Conservation (phyloP, 2,113 vertebrate genomes). For the Gopherus evgoodei region DNA sequence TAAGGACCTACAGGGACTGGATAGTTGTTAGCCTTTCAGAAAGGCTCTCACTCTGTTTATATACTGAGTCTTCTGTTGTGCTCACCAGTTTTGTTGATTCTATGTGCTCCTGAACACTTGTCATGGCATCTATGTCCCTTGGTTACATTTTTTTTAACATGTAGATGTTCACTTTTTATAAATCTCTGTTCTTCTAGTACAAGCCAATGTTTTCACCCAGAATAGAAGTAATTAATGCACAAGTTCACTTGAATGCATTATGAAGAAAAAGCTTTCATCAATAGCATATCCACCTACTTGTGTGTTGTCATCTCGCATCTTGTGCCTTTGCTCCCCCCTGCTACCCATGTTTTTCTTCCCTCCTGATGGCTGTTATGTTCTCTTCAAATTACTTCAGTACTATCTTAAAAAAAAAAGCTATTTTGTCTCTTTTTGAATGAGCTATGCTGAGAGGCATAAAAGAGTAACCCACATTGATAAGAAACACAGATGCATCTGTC, state of each 20-base stretch:
- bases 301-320: background rate
- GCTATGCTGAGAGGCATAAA: background rate
- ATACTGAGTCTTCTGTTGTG: background rate
- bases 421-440: slow-evolving; percentile 40
- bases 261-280: background rate
- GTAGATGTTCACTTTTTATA: background rate
- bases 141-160: background rate
- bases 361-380: background rate
- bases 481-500: slow-evolving; percentile 27
- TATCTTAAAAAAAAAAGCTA: slow-evolving; percentile 9
- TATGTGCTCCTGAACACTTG: background rate
- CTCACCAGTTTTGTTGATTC: background rate
- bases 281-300: background rate
- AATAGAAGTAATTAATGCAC: background rate
- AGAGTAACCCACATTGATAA: slow-evolving; percentile 15
- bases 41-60: background rate
- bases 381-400: slow-evolving; percentile 31
- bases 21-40: background rate
- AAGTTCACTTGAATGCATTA: background rate
- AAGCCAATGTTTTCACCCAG: background rate
- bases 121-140: background rate
- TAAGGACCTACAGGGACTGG: background rate
- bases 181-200: background rate
- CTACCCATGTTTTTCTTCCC: background rate
- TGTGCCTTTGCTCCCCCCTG: background rate